These are phyloP conservation scores for Centruroides sculpturatus DNA, from an alignment of 1,140 invertebrate species.

Conservation along the genomic window DNA sequence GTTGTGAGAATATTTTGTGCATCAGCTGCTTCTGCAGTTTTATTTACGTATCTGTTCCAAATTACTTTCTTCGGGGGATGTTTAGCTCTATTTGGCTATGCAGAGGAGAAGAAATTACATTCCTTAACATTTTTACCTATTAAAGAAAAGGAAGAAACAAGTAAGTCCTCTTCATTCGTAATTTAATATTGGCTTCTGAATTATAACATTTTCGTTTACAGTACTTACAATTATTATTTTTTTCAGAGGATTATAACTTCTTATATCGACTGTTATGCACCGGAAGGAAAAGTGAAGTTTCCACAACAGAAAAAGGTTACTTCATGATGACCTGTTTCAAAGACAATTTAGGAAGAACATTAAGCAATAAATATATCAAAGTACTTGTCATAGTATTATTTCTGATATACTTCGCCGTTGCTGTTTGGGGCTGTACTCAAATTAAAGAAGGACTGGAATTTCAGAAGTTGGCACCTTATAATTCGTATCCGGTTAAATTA, in stretches of 20 bases:
- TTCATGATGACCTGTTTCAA: constrained; percentile 73
- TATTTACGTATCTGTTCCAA: constrained; percentile 87
- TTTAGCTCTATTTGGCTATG: constrained; percentile 73
- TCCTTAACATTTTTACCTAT: constrained; percentile 27
- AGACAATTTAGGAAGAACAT: constrained; percentile 54
- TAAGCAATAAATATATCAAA: constrained; percentile 63
- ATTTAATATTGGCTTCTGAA: too few species aligned
- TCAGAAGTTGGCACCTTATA: constrained; percentile 63
- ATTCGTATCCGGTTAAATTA: constrained; percentile 76
- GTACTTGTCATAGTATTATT: constrained; percentile 60
- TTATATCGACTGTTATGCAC: constrained; percentile 63
- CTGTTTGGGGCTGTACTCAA: constrained; percentile 70
- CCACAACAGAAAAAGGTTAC: constrained; percentile 68
- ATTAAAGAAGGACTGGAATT: constrained; percentile 78
- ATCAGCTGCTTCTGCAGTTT: constrained; percentile 80
- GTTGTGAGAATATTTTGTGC: constrained; percentile 91
- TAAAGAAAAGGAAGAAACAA: too few species aligned
- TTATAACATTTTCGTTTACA: too few species aligned
- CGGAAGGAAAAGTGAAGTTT: constrained; percentile 71
- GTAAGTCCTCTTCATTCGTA: too few species aligned
- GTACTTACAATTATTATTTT: not conserved
- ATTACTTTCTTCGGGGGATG: constrained; percentile 84
- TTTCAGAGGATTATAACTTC: constrained; percentile 21
- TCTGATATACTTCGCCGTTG: constrained; percentile 58
- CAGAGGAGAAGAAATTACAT: constrained; percentile 67